Base-by-base conservation (phyloP, 2,797 vertebrate species). In the Jordanella pulchra region DNA sequence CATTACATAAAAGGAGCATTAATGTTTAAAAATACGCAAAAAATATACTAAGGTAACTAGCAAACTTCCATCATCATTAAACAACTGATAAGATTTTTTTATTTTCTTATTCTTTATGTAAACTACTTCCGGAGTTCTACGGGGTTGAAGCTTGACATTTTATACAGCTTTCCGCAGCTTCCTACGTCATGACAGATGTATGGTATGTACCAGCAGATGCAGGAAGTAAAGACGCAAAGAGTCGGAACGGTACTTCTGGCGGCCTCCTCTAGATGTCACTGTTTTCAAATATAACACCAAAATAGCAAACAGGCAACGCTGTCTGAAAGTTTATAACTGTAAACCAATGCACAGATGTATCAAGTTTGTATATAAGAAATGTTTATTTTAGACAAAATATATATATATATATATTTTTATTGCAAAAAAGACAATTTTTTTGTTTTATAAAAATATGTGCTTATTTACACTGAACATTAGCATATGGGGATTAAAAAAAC, bases 221-320 rank as follows among this genome's bases (percentile, higher is more conserved):
- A 73, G 84, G 87, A 88, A 84, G 2, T 58, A 0, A 27, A 15
- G 69, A 28, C 67, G 56, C 23, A 32, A 28, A 21, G 12, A 0
- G 1, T 69, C 7, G 25, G 78, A 30, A 17, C 25, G 66, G 21
- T 28, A 79, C 53, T 86, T 67, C 71, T 15, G 5, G 6, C 25
- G 72, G 3, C 44, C 28, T 58, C 89, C 92, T 75, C 80, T 83
- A 45, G 87, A 77, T 87, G 92, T 84, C 88, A 51, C 74, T 90
- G 74, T 82, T n/a, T 65, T 82, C 86, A 82, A 81, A 85, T 58
- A 3, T 76, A 79, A 79, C 44, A 68, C 25, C 17, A 18, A 3
- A 27, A 18, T 17, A 25, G 48, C 32, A 69, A 42, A 27, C 2
- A 11, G 10, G 39, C 1, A 15, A 51, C 30, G 27, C 53, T 50